Evolutionary conservation across 2,797 vertebrate species (phyloP).

Genomic region (Chaenodraco wilsoni): DNA sequence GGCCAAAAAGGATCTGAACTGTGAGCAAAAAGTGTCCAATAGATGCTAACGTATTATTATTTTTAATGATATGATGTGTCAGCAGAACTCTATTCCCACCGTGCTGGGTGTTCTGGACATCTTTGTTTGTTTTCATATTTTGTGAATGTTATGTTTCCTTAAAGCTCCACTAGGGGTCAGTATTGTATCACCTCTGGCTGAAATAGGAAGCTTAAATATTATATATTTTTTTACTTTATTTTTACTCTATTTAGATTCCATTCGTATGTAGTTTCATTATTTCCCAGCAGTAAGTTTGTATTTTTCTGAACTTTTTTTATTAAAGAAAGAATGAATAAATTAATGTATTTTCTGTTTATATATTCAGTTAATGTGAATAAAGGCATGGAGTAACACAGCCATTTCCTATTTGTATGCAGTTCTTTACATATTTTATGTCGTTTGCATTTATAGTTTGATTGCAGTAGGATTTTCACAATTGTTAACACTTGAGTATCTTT

Average conservation of each 20-base stretch:
- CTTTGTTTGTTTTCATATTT: not conserved
- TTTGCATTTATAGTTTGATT: not conserved
- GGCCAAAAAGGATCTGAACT: slow-evolving; percentile 30
- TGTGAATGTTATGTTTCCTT: slow-evolving; percentile 27
- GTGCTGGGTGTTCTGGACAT: not conserved
- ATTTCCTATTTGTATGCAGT: not conserved
- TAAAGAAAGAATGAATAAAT: not conserved
- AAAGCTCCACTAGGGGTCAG: slow-evolving; percentile 68
- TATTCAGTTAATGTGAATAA: not conserved
- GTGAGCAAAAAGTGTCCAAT: not conserved
- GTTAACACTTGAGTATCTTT: not conserved
- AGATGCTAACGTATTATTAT: not conserved
- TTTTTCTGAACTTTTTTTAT: not conserved
- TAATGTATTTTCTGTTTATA: not conserved
- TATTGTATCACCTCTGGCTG: slow-evolving; percentile 44
- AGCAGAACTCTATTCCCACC: not conserved
- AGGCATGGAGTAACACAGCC: no score
- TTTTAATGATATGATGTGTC: not conserved
- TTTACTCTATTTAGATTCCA: not conserved
- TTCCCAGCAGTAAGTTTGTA: not conserved
- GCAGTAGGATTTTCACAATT: not conserved
- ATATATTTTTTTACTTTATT: not conserved
- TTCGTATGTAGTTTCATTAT: not conserved
- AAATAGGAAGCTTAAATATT: no score
- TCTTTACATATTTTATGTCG: not conserved